Evolutionary conservation across 2,888 invertebrate species (phyloP).

Genomic region (Sminthurides aquaticus): DNA sequence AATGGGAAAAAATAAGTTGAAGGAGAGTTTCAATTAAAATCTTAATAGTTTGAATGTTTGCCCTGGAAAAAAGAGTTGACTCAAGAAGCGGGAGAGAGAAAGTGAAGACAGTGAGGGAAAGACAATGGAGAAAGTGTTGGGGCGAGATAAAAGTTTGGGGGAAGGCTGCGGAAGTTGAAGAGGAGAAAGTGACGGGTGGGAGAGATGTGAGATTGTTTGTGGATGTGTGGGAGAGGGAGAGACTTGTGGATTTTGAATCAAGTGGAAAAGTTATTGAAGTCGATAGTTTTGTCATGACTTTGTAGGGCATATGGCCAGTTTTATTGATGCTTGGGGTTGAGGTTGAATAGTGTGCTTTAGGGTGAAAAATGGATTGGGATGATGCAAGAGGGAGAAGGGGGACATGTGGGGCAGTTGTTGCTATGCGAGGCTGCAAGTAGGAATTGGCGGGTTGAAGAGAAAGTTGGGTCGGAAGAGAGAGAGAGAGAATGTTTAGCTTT

Average conservation of each 20-base stretch:
- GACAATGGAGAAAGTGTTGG: constrained; percentile 1
- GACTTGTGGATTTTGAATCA: background rate
- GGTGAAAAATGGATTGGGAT: background rate
- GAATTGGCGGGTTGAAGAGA: too few species aligned
- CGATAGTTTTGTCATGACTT: too few species aligned
- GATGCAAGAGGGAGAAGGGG: background rate
- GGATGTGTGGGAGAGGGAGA: too few species aligned
- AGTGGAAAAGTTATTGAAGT: background rate
- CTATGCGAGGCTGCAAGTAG: too few species aligned
- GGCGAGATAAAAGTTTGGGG: background rate
- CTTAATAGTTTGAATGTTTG: too few species aligned
- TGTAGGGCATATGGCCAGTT: too few species aligned
- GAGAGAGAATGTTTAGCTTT: background rate
- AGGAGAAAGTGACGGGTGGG: background rate
- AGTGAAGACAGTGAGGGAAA: background rate
- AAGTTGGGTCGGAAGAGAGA: background rate
- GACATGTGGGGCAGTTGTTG: too few species aligned
- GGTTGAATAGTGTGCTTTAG: background rate
- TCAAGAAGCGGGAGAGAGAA: background rate
- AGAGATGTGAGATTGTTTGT: background rate
- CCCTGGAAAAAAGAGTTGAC: too few species aligned
- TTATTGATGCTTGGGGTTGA: too few species aligned
- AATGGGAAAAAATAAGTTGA: too few species aligned
- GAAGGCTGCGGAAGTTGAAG: background rate
- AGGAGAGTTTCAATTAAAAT: constrained; percentile 1